phyloP scores from a whole-genome alignment of 1,140 invertebrate genomes.

The Cecropterus lyciades region DNA sequence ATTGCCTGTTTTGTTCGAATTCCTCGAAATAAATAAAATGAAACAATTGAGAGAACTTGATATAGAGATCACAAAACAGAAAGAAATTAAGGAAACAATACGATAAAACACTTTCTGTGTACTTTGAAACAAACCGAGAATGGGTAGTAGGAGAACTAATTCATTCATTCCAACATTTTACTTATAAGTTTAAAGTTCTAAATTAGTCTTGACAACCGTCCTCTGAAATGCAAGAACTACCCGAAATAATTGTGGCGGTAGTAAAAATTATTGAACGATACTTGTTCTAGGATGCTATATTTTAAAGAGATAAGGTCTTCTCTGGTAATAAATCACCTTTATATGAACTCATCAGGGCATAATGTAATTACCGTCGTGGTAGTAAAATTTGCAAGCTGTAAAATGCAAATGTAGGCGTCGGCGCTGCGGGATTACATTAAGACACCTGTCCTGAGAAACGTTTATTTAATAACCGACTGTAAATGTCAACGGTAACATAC shows the following conservation, averaged over 20 bases:
- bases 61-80: slow-evolving; percentile 13
- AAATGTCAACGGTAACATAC: background rate
- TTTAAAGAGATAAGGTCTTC: too few species aligned
- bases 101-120: slow-evolving; percentile 19
- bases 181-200: too few species aligned
- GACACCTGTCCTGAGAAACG: background rate
- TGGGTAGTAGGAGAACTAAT: too few species aligned
- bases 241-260: too few species aligned
- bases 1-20: slow-evolving; percentile 24
- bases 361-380: too few species aligned
- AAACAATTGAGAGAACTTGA: slow-evolving; percentile 9
- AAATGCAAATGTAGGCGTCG: background rate
- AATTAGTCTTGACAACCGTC: too few species aligned
- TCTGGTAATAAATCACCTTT: too few species aligned
- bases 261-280: too few species aligned
- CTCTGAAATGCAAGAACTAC: too few species aligned
- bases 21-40: slow-evolving; percentile 7
- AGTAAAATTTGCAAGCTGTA: background rate
- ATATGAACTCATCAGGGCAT: background rate
- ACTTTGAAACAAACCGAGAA: slow-evolving; percentile 7
- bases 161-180: too few species aligned
- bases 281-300: too few species aligned
- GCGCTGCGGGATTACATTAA: background rate
- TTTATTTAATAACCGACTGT: background rate
- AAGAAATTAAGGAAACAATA: slow-evolving; percentile 22